Evolutionary conservation across 2,113 vertebrate species (phyloP), one percentile per base, ranked within the genome.

Genomic region (Piliocolobus tephrosceles): DNA sequence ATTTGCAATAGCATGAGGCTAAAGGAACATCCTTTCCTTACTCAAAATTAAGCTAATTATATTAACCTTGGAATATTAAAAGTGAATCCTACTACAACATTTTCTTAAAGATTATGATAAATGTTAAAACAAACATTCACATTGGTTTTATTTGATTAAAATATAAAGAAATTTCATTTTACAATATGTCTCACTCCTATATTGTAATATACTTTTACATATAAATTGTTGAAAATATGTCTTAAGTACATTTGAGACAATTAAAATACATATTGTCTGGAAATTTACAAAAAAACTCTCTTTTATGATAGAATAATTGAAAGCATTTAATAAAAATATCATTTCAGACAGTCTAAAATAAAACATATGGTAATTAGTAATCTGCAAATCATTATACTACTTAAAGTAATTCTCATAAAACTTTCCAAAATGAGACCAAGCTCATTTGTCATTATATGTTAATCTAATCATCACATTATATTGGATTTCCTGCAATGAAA

Each of bases 321-420:
- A 84, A 84, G 4, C 52, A 70, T 78, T 93, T 93, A 92, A 50
- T 57, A 58, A 40, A 68, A 92, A 40, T 83, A 16, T 58, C 47
- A 58, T 93, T 93, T 93, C 47, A 78, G 70, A n/a, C 25, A 70
- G 25, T 57, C 79, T 27, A 27, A 94, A 78, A 82, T 68, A 72
- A 93, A 93, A 61, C 43, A 14, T 30, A 72, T 8, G 5, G 22
- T 90, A 86, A 66, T 86, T 90, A 96, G 79, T 80, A 57, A 72
- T 70, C 70, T 89, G 40, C 16, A 86, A 96, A 80, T 61, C 64
- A 55, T 90, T 73, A 61, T n/a, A 47, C 73, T 79, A 55, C 73
- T 86, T 96, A 93, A 93, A 92, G 72, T 88, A 78, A 93, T 43
- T 85, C 25, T 38, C 85, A 17, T 32, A 72, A 96, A 85, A 52